phyloP scores from a whole-genome alignment of 1,140 invertebrate genomes.

The Branchinecta lindahli region DNA sequence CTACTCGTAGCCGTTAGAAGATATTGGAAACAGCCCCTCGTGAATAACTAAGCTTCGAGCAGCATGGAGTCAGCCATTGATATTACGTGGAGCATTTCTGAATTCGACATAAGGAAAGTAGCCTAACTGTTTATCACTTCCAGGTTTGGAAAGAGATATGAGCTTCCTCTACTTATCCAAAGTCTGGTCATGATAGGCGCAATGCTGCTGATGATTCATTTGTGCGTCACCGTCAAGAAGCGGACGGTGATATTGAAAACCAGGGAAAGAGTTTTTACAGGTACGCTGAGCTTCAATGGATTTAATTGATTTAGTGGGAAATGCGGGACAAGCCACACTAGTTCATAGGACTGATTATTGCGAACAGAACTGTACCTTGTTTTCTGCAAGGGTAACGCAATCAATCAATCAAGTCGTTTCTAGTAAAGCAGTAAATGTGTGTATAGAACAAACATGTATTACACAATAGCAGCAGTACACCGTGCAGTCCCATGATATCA shows the following conservation, averaged over 20 bases:
- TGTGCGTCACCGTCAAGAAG: conserved; percentile 75
- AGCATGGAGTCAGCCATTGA: not conserved
- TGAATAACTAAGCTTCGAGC: conserved; percentile 11
- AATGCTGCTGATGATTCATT: conserved; percentile 88
- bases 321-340: not conserved
- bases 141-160: conserved; percentile 96
- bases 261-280: conserved; percentile 60
- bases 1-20: too few species aligned
- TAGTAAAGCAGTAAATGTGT: not conserved
- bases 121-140: conserved; percentile 28
- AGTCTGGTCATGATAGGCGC: conserved; percentile 92
- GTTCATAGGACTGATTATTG: too few species aligned
- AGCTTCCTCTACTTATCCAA: conserved; percentile 83
- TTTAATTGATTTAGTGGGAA: conserved; percentile 13
- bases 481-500: too few species aligned
- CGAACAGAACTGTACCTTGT: too few species aligned
- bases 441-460: too few species aligned
- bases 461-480: too few species aligned
- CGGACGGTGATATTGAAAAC: conserved; percentile 58
- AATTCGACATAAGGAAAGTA: not conserved
- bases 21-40: not conserved
- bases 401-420: not conserved
- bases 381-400: not conserved
- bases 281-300: conserved; percentile 44
- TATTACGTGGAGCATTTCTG: conserved; percentile 14